Evolutionary conservation across 2,888 invertebrate genomes (phyloP).

Genomic region (Pediacus dermestoides): DNA sequence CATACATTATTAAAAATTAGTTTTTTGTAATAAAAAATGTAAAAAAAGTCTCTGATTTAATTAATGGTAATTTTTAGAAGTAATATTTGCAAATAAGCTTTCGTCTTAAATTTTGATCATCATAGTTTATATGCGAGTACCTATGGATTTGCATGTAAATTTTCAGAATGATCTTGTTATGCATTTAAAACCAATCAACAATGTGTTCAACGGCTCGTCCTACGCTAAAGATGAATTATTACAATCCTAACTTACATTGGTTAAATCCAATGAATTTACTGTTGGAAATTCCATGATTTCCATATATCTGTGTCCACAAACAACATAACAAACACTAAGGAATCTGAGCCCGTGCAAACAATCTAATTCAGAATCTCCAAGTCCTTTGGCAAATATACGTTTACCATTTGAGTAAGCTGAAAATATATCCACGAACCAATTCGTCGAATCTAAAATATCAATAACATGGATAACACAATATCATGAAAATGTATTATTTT

Average conservation of each 20-base stretch:
- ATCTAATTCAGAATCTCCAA: conserved; percentile 36
- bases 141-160: too few species aligned
- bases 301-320: conserved; percentile 49
- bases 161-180: conserved; percentile 4
- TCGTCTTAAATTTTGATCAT: too few species aligned
- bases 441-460: conserved; percentile 19
- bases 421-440: conserved; percentile 15
- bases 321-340: conserved; percentile 51
- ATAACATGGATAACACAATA: too few species aligned
- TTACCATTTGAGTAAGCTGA: conserved; percentile 25
- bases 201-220: too few species aligned
- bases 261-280: conserved; percentile 29
- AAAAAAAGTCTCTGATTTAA: too few species aligned
- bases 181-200: conserved; percentile 1
- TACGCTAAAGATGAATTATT: too few species aligned
- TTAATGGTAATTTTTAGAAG: too few species aligned
- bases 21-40: too few species aligned
- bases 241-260: conserved; percentile 24
- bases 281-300: conserved; percentile 27
- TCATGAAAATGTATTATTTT: too few species aligned
- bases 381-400: conserved; percentile 23
- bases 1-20: too few species aligned
- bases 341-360: conserved; percentile 52
- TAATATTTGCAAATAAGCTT: too few species aligned
- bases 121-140: too few species aligned